A percentile compares a stretch with the other conserved stretches of the same genome.
phyloP scores from a whole-genome alignment of 1,140 invertebrate species.

The Episyrphus balteatus region DNA sequence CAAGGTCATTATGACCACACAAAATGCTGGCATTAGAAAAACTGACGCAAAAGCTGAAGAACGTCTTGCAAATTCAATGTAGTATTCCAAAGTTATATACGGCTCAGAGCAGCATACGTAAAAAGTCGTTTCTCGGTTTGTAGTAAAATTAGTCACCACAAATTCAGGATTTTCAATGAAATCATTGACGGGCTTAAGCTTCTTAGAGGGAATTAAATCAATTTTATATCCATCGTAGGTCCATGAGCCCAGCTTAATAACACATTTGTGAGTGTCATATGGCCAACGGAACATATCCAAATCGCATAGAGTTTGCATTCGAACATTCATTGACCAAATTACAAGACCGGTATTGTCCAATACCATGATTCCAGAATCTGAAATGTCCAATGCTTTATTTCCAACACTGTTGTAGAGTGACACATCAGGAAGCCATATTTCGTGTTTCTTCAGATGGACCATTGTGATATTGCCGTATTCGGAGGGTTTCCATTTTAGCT shows the following conservation, averaged over 20 bases:
- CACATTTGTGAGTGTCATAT: conserved; percentile 53
- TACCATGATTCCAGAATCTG: conserved; percentile 48
- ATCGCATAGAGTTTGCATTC: conserved; percentile 49
- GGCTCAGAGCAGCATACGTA: conserved; percentile 44
- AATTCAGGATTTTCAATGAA: conserved; percentile 40
- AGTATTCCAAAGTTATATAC: conserved; percentile 43
- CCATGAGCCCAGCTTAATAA: conserved; percentile 50
- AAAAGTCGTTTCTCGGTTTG: conserved; percentile 26
- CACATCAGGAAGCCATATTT: conserved; percentile 55
- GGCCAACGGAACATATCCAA: conserved; percentile 54
- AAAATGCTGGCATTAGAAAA: conserved; percentile 45
- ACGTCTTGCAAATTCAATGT: conserved; percentile 41
- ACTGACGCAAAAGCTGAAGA: conserved; percentile 45
- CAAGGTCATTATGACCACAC: conserved; percentile 46
- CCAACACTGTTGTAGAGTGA: conserved; percentile 46
- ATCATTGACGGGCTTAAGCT: neutral
- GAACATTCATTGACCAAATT: conserved; percentile 53
- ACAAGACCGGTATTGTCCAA: conserved; percentile 48
- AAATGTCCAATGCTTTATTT: conserved; percentile 36
- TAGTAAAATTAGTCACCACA: conserved; percentile 37
- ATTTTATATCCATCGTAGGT: conserved; percentile 54
- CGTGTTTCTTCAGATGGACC: conserved; percentile 46
- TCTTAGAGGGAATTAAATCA: conserved; percentile 36
- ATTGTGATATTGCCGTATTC: conserved; percentile 43
- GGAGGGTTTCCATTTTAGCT: conserved; percentile 47